Evolutionary conservation across 2,888 invertebrate genomes (phyloP).

Genomic region (Synergus gifuensis): DNA sequence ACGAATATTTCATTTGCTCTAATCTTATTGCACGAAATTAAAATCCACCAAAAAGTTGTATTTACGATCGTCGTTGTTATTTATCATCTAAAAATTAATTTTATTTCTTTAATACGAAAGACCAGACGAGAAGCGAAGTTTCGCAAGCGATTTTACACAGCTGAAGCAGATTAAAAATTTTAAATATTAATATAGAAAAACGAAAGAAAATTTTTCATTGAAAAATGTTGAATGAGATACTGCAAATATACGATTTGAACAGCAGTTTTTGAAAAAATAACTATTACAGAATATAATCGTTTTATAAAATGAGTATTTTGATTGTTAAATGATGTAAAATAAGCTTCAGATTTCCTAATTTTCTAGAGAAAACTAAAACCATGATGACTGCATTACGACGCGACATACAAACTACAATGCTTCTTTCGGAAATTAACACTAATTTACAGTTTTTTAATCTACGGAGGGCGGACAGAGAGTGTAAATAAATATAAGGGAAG

Average conservation of each 20-base stretch:
- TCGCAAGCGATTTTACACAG: slow-evolving; percentile 8
- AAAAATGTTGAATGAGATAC: background rate
- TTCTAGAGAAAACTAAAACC: background rate
- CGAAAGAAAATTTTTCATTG: background rate
- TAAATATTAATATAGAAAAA: background rate
- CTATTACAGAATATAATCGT: background rate
- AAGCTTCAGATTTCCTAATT: background rate
- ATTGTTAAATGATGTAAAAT: background rate
- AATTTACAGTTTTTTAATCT: slow-evolving; percentile 6
- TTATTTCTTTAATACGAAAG: background rate
- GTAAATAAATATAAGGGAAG: slow-evolving; percentile 8
- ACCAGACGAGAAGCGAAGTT: slow-evolving; percentile 23
- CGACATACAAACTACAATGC: background rate
- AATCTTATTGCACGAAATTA: background rate
- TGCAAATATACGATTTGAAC: background rate
- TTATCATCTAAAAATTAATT: background rate
- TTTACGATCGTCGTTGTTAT: slow-evolving; percentile 25
- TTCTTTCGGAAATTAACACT: background rate
- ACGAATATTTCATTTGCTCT: slow-evolving; percentile 1
- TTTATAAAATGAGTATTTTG: no score
- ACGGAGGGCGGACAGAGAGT: slow-evolving; percentile 4
- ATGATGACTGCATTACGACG: background rate
- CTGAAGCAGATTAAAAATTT: slow-evolving; percentile 26
- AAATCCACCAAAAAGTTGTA: background rate
- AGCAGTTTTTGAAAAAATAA: background rate